Evolutionary conservation across 2,888 invertebrate genomes (phyloP), one percentile per base, ranked within the genome.

Genomic region (Nezara viridula): DNA sequence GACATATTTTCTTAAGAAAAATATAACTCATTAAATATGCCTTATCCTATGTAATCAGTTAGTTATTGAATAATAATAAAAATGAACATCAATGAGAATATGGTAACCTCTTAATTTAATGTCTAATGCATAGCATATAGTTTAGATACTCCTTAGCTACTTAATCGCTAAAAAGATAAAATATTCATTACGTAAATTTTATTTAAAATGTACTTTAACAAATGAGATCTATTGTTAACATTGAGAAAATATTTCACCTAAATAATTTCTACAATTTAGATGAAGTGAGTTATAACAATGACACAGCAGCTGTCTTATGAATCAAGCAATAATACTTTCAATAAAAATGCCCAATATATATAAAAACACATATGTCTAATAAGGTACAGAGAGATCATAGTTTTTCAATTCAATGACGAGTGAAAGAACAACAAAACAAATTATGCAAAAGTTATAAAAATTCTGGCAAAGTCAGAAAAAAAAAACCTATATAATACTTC

Each of bases 361-460:
- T 73, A 37, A 73, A 9, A 73, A 32, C 27, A n/a, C 7, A 73
- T 73, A 73, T 73, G 6, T 37, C 66, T 73, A 73, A 32, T 73
- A 73, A 73, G 66, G 66, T 73, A 73, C 66, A 73, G 37, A 37
- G 66, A 73, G 66, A 73, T 73, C 66, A 73, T 73, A 32, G 66
- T 32, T 73, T 14, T 60, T 73, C 44, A 10, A 44, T 44, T 44
- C 44, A 44, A 44, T 44, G 10, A 44, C 44, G 10, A 44, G 44
- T 44, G 10, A 44, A 44, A 44, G 10, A 44, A 44, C n/a, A n/a
- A n/a, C n/a, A 44, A 44, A 7, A 44, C 7, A 44, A 10, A 44
- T 44, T 44, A 44, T 44, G 10, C 44, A 44, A 73, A 73, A 37
- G 32, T 73, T 7, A 73, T 19, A 5, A 73, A 60, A 32, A 37